Percentiles rank a stretch among this genome's conserved stretches.
Conservation (phyloP, 1,140 invertebrate species). For the Aphidius gifuensis region DNA sequence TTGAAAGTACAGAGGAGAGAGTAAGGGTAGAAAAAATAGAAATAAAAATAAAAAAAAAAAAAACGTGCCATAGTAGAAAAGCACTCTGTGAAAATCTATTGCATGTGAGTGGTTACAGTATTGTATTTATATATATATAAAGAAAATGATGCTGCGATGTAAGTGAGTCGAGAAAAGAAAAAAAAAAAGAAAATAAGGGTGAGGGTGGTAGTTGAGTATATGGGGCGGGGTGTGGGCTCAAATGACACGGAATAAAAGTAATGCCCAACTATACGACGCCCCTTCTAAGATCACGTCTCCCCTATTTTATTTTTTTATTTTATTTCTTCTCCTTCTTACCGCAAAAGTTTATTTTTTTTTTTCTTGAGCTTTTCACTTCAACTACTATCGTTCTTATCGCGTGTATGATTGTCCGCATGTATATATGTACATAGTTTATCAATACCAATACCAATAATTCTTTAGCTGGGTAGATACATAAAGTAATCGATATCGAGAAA, state of each 20-base stretch:
- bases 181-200: neutral
- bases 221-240: constrained; percentile 49
- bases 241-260: constrained; percentile 59
- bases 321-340: constrained; percentile 9
- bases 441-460: neutral
- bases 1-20: no score
- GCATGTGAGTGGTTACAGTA: neutral
- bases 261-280: constrained; percentile 43
- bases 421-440: no score
- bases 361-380: neutral
- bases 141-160: neutral
- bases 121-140: constrained; percentile 4
- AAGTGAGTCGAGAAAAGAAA: neutral
- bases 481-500: constrained; percentile 49
- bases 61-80: constrained; percentile 8
- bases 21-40: constrained; percentile 11
- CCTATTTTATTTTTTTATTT: constrained; percentile 25
- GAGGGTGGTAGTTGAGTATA: constrained; percentile 18
- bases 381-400: no score
- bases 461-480: constrained; percentile 27
- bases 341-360: constrained; percentile 8
- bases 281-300: constrained; percentile 33
- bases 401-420: no score
- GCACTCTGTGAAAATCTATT: constrained; percentile 28
- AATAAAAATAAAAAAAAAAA: neutral